A percentile compares a stretch with the other conserved stretches of the same genome.
Conservation (phyloP, 2,113 vertebrate genomes). For the Amblyopsis rosae region DNA sequence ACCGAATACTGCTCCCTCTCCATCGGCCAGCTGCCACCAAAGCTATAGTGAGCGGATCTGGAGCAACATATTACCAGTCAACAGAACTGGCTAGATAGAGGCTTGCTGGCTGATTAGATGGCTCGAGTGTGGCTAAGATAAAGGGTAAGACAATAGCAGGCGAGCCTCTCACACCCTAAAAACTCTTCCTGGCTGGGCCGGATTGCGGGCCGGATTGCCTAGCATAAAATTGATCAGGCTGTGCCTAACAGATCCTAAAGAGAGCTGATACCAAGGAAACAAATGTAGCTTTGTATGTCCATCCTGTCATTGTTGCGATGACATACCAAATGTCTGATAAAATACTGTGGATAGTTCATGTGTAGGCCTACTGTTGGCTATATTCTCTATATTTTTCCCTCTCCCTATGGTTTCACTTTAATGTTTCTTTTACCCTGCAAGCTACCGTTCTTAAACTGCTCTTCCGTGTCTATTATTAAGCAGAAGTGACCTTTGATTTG, state of each 20-base stretch:
- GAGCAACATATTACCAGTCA: slow-evolving; percentile 66
- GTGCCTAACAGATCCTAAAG: slow-evolving; percentile 6
- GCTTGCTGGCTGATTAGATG: slow-evolving; percentile 64
- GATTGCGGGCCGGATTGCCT: slow-evolving; percentile 47
- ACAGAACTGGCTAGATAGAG: slow-evolving; percentile 60
- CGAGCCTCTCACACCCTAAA: slow-evolving; percentile 31
- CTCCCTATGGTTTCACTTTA: neutral
- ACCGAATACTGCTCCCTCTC: slow-evolving; percentile 26
- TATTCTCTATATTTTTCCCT: neutral
- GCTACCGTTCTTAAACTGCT: too few relatives aligned
- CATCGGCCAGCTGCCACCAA: slow-evolving; percentile 36
- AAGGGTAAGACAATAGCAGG: slow-evolving; percentile 52
- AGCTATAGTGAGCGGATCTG: slow-evolving; percentile 48
- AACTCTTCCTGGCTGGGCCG: slow-evolving; percentile 50
- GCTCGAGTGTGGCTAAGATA: slow-evolving; percentile 51
- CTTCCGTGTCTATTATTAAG: neutral
- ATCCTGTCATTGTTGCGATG: too few relatives aligned
- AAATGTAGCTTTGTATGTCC: too few relatives aligned
- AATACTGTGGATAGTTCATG: too few relatives aligned
- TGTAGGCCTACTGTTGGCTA: neutral
- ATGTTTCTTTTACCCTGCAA: too few relatives aligned
- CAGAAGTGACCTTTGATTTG: neutral
- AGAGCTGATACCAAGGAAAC: too few relatives aligned
- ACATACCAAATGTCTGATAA: too few relatives aligned
- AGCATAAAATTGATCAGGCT: slow-evolving; percentile 62